Percentiles rank a stretch among this genome's conserved stretches.
phyloP scores from a whole-genome alignment of 2,113 vertebrate species.

The Chloropsis hardwickii region DNA sequence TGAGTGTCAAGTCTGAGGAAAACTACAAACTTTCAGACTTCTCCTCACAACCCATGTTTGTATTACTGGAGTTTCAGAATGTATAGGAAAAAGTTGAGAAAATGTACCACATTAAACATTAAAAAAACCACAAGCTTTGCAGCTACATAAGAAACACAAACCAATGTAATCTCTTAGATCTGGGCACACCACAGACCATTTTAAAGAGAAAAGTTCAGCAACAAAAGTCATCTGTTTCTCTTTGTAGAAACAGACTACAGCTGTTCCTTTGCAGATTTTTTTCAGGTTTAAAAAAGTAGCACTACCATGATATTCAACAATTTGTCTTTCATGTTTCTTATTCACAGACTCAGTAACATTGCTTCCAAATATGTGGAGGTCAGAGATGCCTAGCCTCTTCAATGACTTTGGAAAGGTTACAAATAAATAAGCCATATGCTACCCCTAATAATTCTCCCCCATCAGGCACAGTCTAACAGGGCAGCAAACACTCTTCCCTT shows the following conservation, averaged over 20 bases:
- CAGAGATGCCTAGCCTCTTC: neutral
- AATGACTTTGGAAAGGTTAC: neutral
- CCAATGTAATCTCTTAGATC: constrained; percentile 37
- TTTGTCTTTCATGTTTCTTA: neutral
- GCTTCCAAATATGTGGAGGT: neutral
- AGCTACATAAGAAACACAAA: constrained; percentile 18
- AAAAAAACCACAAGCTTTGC: neutral
- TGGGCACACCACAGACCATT: constrained; percentile 13
- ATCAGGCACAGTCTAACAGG: neutral
- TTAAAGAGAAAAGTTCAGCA: constrained; percentile 28
- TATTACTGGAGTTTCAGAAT: neutral
- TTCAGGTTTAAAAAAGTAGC: neutral
- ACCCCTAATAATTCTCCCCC: neutral
- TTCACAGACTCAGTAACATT: neutral
- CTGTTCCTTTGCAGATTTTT: constrained; percentile 11
- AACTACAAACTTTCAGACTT: neutral
- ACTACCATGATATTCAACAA: neutral
- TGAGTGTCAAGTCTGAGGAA: neutral
- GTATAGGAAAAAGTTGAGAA: neutral
- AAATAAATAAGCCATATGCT: neutral
- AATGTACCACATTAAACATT: neutral
- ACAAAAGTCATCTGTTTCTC: constrained; percentile 51
- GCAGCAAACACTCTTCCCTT: neutral
- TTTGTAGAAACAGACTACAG: constrained; percentile 38
- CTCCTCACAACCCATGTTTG: neutral